A percentile compares a stretch with the other conserved stretches of the same genome.
Evolutionary conservation across 1,140 invertebrate species (phyloP).

Genomic region (Eumeta japonica): DNA sequence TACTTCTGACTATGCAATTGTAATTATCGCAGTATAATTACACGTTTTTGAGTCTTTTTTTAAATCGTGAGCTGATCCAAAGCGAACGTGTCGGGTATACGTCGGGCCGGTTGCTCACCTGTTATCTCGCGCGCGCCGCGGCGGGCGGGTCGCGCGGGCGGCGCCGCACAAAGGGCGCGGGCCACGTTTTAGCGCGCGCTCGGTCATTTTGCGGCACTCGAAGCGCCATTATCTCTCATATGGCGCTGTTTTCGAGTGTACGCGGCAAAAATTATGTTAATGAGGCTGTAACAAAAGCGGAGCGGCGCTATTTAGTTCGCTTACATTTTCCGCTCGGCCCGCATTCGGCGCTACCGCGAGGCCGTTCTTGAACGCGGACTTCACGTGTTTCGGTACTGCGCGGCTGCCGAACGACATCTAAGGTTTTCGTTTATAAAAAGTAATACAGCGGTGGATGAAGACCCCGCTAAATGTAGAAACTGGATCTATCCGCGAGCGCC

Average conservation of each 20-base stretch:
- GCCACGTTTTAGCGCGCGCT: conserved; percentile 14
- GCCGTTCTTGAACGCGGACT: too few species aligned
- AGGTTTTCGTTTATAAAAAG: too few species aligned
- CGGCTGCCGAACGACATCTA: too few species aligned
- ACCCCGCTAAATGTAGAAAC: too few species aligned
- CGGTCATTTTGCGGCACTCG: conserved; percentile 21
- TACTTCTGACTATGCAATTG: too few species aligned
- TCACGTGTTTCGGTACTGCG: too few species aligned
- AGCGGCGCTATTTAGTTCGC: background rate
- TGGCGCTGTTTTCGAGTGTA: conserved; percentile 12
- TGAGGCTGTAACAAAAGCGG: conserved; percentile 17
- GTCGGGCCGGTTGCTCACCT: too few species aligned
- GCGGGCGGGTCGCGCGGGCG: too few species aligned
- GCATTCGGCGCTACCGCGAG: too few species aligned
- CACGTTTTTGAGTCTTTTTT: conserved; percentile 32
- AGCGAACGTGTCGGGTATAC: too few species aligned
- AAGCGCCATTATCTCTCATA: conserved; percentile 22
- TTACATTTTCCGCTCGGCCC: background rate
- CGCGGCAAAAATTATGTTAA: conserved; percentile 21
- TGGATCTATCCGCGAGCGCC: conserved; percentile 7
- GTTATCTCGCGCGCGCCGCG: conserved; percentile 18
- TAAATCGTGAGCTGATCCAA: conserved; percentile 30
- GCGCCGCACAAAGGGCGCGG: conserved; percentile 18
- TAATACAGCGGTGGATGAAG: background rate
- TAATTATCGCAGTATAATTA: too few species aligned